phyloP scores from a whole-genome alignment of 1,140 invertebrate species.

The Musca vetustissima region DNA sequence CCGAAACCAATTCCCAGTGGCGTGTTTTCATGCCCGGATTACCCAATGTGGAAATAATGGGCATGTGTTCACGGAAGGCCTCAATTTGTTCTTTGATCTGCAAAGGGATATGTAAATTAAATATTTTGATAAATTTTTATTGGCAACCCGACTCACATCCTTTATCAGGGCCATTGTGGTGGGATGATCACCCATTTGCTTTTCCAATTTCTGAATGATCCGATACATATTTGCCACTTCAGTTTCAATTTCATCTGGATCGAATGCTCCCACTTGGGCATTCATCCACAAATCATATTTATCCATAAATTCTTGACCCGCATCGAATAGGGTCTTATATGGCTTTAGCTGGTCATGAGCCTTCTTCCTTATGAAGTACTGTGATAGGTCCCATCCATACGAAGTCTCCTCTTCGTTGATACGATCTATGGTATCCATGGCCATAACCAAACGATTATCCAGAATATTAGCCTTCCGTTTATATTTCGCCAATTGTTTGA shows the following conservation, averaged over 20 bases:
- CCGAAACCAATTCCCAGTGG: constrained; percentile 95
- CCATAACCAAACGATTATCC: constrained; percentile 67
- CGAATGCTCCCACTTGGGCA: constrained; percentile 77
- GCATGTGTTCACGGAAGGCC: constrained; percentile 86
- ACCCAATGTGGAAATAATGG: constrained; percentile 87
- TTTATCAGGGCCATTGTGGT: constrained; percentile 65
- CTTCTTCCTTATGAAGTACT: constrained; percentile 82
- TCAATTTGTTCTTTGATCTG: constrained; percentile 71
- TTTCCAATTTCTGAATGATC: constrained; percentile 85
- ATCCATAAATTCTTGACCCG: constrained; percentile 79
- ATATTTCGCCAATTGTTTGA: constrained; percentile 84
- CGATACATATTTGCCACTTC: constrained; percentile 81
- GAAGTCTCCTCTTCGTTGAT: constrained; percentile 92
- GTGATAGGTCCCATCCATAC: constrained; percentile 86
- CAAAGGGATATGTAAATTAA: neutral
- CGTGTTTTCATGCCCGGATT: constrained; percentile 91
- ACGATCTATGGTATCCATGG: constrained; percentile 79
- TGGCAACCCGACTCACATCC: too few species aligned
- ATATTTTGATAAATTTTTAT: neutral
- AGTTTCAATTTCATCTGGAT: constrained; percentile 86
- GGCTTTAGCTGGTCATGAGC: constrained; percentile 75
- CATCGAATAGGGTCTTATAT: constrained; percentile 88
- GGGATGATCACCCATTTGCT: constrained; percentile 75
- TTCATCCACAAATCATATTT: constrained; percentile 84
- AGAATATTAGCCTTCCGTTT: constrained; percentile 76